These are phyloP conservation scores for Amblyraja radiata DNA, from an alignment of 2,797 vertebrate genomes.

Conservation along the genomic window DNA sequence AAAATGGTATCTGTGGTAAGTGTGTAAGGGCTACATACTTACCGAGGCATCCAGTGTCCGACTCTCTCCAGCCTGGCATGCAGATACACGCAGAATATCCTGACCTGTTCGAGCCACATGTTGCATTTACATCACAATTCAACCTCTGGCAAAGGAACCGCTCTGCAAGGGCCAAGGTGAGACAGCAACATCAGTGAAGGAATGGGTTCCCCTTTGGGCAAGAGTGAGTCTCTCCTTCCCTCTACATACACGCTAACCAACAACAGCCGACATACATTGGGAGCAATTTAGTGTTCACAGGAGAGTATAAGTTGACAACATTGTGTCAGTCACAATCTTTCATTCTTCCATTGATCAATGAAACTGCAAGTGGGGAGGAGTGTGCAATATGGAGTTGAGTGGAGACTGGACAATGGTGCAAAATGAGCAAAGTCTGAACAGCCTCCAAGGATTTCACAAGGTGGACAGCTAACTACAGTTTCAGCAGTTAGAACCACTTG, in stretches of 20 bases:
- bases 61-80: slow-evolving; percentile 29
- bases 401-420: not conserved
- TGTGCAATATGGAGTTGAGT: not conserved
- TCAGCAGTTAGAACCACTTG: not conserved
- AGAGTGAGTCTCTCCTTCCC: no score
- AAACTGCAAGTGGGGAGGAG: not conserved
- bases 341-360: not conserved
- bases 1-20: not conserved
- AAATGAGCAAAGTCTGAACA: no score
- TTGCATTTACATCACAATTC: slow-evolving; percentile 33
- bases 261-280: not conserved
- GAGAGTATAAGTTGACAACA: not conserved
- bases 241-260: no score
- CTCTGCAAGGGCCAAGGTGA: slow-evolving; percentile 3
- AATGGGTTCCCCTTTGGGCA: no score
- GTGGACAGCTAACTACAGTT: not conserved
- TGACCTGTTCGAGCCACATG: not conserved
- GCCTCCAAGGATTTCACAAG: not conserved
- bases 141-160: not conserved
- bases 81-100: slow-evolving; percentile 9
- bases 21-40: not conserved
- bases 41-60: slow-evolving; percentile 9
- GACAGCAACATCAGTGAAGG: not conserved
- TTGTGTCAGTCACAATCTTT: not conserved
- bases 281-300: not conserved